phyloP scores from a whole-genome alignment of 2,797 vertebrate species.

The Chelmon rostratus region DNA sequence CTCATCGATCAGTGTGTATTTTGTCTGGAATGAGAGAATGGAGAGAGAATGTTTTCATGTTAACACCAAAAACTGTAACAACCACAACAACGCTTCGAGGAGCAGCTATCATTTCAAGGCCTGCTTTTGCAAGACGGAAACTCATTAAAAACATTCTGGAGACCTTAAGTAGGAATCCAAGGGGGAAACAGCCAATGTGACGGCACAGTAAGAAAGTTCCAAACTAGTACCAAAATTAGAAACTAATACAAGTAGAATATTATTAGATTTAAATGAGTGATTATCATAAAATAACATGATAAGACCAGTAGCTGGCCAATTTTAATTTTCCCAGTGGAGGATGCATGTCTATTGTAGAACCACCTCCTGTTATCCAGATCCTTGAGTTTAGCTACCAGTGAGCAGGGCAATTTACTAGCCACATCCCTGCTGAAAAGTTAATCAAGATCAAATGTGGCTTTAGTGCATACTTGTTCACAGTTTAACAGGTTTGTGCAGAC shows the following conservation, averaged over 20 bases:
- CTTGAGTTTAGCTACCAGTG: too few relatives aligned
- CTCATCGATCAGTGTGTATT: constrained; percentile 98
- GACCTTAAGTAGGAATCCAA: not conserved
- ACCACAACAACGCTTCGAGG: not conserved
- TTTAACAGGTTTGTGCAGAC: not conserved
- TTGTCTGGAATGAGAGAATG: constrained; percentile 87
- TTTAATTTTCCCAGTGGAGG: not conserved
- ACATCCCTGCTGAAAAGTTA: not conserved
- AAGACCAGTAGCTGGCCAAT: not conserved
- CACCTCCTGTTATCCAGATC: not conserved
- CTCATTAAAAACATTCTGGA: not conserved
- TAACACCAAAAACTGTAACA: not conserved
- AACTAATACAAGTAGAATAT: not conserved
- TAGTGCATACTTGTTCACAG: not conserved
- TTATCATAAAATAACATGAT: not conserved
- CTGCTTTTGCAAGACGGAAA: not conserved
- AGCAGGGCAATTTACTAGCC: not conserved
- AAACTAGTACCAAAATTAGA: not conserved
- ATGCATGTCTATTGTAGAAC: not conserved
- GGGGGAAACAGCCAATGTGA: too few relatives aligned
- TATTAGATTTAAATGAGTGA: not conserved
- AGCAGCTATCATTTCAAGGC: not conserved
- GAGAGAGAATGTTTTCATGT: not conserved
- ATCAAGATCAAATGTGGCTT: not conserved
- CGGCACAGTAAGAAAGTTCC: not conserved